Base-by-base conservation (phyloP, 1,140 invertebrate genomes). In the Scaptodrosophila lebanonensis region DNA sequence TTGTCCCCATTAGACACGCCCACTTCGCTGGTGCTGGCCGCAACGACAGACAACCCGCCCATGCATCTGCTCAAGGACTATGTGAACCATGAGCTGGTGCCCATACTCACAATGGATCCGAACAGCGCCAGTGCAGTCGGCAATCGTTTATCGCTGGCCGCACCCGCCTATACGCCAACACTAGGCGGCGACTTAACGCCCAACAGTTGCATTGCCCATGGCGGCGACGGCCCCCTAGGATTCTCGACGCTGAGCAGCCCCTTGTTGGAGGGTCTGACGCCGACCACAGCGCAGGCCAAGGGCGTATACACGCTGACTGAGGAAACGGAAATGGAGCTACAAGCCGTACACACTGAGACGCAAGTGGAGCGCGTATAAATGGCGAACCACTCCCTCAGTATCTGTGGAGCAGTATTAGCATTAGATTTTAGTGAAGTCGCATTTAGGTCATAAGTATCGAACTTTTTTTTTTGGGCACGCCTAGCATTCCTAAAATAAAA, bases 241-340 rank as follows among this genome's bases (percentile, higher is more conserved):
- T 70, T 54, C 35, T 35, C 71, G 16, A 62, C 66, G 16, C 40
- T 85, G 7, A 57, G 44, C 50, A 69, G 73, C 33, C 67, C 83
- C 5, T 33, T 84, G 12, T 59, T 86, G 32, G 84, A 86, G 11
- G 75, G 61, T 22, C 42, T 83, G 18, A 64, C 62, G 17, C 59
- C 73, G 6, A 51, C 60, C 70, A 88, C 75, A 36, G 44, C 11
- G 16, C 86, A 88, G 16, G 84, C 88, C 38, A 87, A 88, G 3
- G 89, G 90, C 1, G 91, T 91, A 7, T 91, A 91, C 54, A 91
- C 91, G n/a, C 85, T 92, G 36, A 89, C 90, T 22, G 91, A 91
- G 72, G 90, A 91, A 57, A 90, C 91, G 44, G 91, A 92, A 77
- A 87, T 89, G 40, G 91, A 92, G 59, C 54, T 82, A 42, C 73